Evolutionary conservation across 2,888 invertebrate species (phyloP).

Genomic region (Liposcelis brunnea): DNA sequence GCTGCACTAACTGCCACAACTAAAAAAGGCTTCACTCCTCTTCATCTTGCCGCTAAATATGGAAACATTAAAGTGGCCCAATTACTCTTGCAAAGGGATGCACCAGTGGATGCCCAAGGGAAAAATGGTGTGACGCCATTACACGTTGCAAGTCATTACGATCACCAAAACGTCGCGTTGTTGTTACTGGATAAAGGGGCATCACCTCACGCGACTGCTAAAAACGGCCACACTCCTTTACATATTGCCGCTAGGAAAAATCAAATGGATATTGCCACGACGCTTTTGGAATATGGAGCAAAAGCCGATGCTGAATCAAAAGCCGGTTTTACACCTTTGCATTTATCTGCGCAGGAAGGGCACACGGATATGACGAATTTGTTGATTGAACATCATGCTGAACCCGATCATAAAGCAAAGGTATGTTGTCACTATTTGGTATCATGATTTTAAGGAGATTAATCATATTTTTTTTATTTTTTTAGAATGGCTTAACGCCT

Average conservation of each 20-base stretch:
- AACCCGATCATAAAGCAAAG: slow-evolving; percentile 69
- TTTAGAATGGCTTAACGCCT: slow-evolving; percentile 74
- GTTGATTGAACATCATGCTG: slow-evolving; percentile 75
- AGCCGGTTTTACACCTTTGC: slow-evolving; percentile 89
- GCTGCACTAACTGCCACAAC: slow-evolving; percentile 83
- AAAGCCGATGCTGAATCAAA: slow-evolving; percentile 84
- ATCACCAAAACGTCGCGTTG: slow-evolving; percentile 78
- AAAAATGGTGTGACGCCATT: slow-evolving; percentile 90
- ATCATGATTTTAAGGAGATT: neutral
- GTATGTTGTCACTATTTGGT: slow-evolving; percentile 15
- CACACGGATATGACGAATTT: slow-evolving; percentile 89
- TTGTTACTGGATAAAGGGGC: slow-evolving; percentile 84
- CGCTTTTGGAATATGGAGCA: slow-evolving; percentile 82
- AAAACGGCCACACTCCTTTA: slow-evolving; percentile 94
- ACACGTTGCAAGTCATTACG: slow-evolving; percentile 94
- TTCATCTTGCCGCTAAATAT: slow-evolving; percentile 94
- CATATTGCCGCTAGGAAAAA: slow-evolving; percentile 98
- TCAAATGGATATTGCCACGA: slow-evolving; percentile 90
- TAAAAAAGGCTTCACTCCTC: slow-evolving; percentile 90
- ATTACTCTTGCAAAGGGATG: slow-evolving; percentile 70
- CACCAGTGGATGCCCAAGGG: slow-evolving; percentile 77
- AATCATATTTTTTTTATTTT: slow-evolving; percentile 14
- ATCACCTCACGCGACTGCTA: slow-evolving; percentile 82
- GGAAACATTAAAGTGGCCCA: slow-evolving; percentile 83
- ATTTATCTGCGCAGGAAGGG: slow-evolving; percentile 87